These are phyloP conservation scores for Chaenocephalus aceratus DNA, from an alignment of 2,113 vertebrate species.

Conservation along the genomic window DNA sequence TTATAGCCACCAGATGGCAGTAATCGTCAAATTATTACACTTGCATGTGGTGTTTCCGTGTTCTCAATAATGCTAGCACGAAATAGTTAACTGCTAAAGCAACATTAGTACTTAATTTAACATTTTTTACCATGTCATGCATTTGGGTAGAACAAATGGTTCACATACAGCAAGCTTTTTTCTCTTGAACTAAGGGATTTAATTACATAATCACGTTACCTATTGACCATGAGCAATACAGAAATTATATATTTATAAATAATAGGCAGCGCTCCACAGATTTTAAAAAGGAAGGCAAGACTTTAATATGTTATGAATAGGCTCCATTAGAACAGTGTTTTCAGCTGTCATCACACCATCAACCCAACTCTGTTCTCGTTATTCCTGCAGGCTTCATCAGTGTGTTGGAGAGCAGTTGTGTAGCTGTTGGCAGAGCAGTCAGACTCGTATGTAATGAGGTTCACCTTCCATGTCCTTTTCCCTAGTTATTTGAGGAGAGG, in stretches of 20 bases:
- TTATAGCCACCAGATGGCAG: constrained; percentile 11
- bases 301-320: not conserved
- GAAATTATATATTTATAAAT: no score
- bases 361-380: not conserved
- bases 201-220: not conserved
- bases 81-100: not conserved
- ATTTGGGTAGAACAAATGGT: not conserved
- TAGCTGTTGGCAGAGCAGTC: constrained; percentile 4
- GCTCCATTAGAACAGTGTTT: not conserved
- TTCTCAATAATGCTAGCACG: not conserved
- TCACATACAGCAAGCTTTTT: no score
- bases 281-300: not conserved
- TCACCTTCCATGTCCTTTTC: not conserved
- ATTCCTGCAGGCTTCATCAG: not conserved
- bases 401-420: not conserved
- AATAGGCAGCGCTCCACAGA: no score
- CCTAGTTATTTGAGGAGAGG: constrained; percentile 90
- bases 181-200: not conserved
- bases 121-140: no score
- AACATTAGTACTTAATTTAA: no score
- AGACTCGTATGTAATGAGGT: not conserved
- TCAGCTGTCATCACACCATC: not conserved
- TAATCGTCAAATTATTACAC: not conserved
- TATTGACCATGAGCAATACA: not conserved
- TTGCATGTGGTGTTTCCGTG: not conserved